Evolutionary conservation across 37 sponge, comb jelly and placozoan genomes (phyloP).

Genomic region (Geodia barretti): DNA sequence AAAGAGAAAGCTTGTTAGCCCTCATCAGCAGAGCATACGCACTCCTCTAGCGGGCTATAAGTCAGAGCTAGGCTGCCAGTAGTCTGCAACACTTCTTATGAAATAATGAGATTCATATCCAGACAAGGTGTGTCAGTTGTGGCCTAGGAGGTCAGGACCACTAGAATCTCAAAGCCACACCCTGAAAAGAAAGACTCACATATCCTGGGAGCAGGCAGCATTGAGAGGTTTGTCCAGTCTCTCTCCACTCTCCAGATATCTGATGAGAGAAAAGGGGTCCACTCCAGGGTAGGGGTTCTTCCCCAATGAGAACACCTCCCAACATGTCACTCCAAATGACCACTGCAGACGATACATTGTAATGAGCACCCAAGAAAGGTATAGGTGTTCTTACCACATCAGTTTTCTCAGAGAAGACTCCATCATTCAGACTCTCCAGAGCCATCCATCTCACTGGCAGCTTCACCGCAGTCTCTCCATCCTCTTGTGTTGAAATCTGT

Average conservation of each 20-base stretch:
- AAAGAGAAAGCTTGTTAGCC: no score
- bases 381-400: neutral
- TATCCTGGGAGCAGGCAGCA: slow-evolving; percentile 26
- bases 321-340: slow-evolving; percentile 36
- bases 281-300: slow-evolving; percentile 40
- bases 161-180: no score
- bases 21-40: no score
- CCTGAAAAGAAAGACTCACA: no score
- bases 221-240: slow-evolving; percentile 7
- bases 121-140: no score
- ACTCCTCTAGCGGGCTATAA: no score
- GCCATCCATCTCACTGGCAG: neutral
- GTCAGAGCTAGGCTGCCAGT: no score
- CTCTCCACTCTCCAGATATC: slow-evolving; percentile 9
- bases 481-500: neutral
- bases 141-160: no score
- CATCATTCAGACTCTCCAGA: neutral
- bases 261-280: slow-evolving; percentile 1
- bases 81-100: no score
- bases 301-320: slow-evolving; percentile 33
- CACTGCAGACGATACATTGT: slow-evolving; percentile 6
- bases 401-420: neutral
- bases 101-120: no score
- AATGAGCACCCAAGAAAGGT: neutral
- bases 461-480: neutral